Evolutionary conservation across 2,888 invertebrate species (phyloP).

Genomic region (Apotomis capreana): DNA sequence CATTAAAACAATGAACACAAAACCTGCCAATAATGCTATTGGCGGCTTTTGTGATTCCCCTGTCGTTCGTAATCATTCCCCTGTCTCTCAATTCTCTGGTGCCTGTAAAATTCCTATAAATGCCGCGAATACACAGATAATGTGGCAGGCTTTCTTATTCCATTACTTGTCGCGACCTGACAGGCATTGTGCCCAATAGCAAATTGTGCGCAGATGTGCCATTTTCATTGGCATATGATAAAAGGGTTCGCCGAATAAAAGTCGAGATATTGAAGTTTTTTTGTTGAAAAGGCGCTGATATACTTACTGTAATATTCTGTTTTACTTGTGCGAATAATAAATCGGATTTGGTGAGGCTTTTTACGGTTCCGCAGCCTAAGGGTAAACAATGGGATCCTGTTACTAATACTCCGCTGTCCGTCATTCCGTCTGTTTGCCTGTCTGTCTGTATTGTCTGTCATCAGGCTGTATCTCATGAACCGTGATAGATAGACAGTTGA

Average conservation of each 20-base stretch:
- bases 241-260: neutral
- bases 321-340: no score
- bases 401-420: no score
- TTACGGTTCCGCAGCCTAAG: no score
- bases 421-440: no score
- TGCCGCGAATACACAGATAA: neutral
- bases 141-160: constrained; percentile 2
- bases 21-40: no score
- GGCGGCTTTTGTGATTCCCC: no score
- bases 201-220: constrained; percentile 12
- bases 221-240: constrained; percentile 15
- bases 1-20: neutral
- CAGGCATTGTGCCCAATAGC: constrained; percentile 10
- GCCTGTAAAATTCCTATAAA: neutral
- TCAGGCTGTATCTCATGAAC: no score
- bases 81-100: neutral
- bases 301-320: no score
- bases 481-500: no score
- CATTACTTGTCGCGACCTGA: neutral
- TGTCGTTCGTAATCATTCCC: neutral
- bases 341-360: no score
- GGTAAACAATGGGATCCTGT: no score
- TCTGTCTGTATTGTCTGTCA: no score
- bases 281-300: neutral
- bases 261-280: neutral